Evolutionary conservation across 2,797 vertebrate genomes (phyloP), one percentile per base, ranked within the genome.

Genomic region (Xenops minutus): DNA sequence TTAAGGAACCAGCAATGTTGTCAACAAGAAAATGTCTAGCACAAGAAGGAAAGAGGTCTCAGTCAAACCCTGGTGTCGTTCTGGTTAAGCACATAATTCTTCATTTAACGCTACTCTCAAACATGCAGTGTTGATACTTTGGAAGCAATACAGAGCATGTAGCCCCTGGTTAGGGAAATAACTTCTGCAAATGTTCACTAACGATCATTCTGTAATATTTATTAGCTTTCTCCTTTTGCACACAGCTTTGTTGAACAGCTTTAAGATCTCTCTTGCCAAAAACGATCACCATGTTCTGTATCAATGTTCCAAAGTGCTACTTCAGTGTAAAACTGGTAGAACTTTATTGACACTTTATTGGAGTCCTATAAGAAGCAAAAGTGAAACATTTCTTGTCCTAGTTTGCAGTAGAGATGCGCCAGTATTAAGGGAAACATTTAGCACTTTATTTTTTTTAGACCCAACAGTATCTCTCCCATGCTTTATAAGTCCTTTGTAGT

Each of bases 191-290:
- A 62, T 81, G 63, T 88, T 88, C n/a, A n/a, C 26, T 84, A 49
- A 39, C 3, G 1, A 68, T 58, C 55, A 41, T 52, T 30, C 56
- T 77, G n/a, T 66, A 75, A 69, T 83, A 76, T 88, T 95, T 92
- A 80, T 72, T 88, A 88, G 63, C 68, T 85, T 76, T 75, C 36
- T 74, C 19, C 43, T 94, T 78, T 88, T 85, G 80, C 76, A 84
- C 89, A 44, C 58, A 41, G 61, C 74, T 92, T 93, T 96, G 64
- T 92, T 6, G 17, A 94, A 90, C 90, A 95, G 96, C 95, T 97
- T 97, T 96, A 96, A 93, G 83, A 88, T 68, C 62, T 51, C 78
- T 91, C 58, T 96, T 96, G 97, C 95, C 95, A 96, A 96, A 97
- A 95, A 94, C 55, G 55, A 95, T 74, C 36, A 78, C 68, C 27